Percentiles rank a stretch among this genome's conserved stretches.
phyloP scores from a whole-genome alignment of 2,113 vertebrate species.

The Elephantulus edwardii region DNA sequence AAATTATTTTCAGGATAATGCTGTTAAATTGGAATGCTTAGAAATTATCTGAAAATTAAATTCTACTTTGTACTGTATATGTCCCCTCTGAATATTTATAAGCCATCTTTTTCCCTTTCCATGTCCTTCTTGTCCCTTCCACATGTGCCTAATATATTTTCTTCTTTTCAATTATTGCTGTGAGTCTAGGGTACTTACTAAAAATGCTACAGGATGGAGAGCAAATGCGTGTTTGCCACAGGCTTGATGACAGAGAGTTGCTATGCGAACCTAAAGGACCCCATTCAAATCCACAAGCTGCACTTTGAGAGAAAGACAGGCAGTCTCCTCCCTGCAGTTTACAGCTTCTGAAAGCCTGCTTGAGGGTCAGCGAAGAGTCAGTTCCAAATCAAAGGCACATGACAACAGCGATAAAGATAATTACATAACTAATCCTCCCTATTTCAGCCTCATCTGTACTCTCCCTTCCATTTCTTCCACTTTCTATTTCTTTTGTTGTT shows the following conservation, averaged over 20 bases:
- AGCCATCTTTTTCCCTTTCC: neutral
- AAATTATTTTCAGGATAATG: constrained; percentile 11
- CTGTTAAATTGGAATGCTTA: constrained; percentile 41
- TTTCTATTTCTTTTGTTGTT: neutral
- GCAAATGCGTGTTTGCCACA: neutral
- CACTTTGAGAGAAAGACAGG: too few relatives aligned
- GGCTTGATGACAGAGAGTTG: too few relatives aligned
- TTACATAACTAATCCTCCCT: neutral
- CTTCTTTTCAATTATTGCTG: neutral
- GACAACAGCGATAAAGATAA: too few relatives aligned
- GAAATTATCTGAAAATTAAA: constrained; percentile 56
- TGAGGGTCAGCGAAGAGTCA: too few relatives aligned
- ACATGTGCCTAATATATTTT: neutral
- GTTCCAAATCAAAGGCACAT: too few relatives aligned
- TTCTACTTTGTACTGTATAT: neutral
- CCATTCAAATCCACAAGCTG: too few relatives aligned
- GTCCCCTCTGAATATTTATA: neutral
- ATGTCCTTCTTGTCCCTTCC: neutral
- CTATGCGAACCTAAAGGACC: too few relatives aligned
- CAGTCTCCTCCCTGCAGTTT: too few relatives aligned
- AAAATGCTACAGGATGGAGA: neutral
- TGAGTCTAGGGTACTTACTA: neutral
- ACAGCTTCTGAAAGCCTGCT: too few relatives aligned
- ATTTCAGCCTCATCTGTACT: neutral
- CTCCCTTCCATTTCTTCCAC: neutral